Evolutionary conservation across 2,888 invertebrate species (phyloP).

Genomic region (Diarsia rubi): DNA sequence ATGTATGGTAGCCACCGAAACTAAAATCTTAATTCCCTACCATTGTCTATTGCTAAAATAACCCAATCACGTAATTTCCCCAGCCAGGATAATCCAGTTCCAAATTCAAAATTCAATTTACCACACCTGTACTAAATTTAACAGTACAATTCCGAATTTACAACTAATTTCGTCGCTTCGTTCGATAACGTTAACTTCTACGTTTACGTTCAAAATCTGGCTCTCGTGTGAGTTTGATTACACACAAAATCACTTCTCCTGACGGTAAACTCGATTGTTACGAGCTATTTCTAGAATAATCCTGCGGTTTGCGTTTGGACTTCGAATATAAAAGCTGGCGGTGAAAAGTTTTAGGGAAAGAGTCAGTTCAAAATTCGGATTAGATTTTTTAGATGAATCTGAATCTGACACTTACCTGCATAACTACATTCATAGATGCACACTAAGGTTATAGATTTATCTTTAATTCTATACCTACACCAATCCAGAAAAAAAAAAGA

Average conservation of each 20-base stretch:
- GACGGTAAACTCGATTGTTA: constrained; percentile 74
- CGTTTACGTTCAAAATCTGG: constrained; percentile 69
- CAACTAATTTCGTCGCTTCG: constrained; percentile 74
- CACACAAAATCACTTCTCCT: constrained; percentile 72
- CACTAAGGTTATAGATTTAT: not conserved
- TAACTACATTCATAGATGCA: not conserved
- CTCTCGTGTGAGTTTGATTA: constrained; percentile 69
- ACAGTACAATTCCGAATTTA: constrained; percentile 69
- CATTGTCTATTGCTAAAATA: constrained; percentile 24
- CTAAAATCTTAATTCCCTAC: not conserved
- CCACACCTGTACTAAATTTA: constrained; percentile 64
- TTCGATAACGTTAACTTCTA: constrained; percentile 76
- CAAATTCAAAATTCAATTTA: constrained; percentile 65
- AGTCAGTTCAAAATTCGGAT: not conserved
- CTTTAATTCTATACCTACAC: no score
- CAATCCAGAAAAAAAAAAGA: not conserved
- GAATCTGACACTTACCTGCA: no score
- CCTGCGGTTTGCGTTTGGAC: constrained; percentile 60
- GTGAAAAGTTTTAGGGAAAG: not conserved
- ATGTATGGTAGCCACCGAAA: not conserved
- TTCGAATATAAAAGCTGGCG: constrained; percentile 32
- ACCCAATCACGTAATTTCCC: constrained; percentile 44
- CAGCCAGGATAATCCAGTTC: constrained; percentile 36
- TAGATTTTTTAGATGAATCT: not conserved
- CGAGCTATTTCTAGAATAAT: constrained; percentile 68